Base-by-base conservation (phyloP, 1,140 invertebrate genomes). In the Aporrectodea caliginosa region DNA sequence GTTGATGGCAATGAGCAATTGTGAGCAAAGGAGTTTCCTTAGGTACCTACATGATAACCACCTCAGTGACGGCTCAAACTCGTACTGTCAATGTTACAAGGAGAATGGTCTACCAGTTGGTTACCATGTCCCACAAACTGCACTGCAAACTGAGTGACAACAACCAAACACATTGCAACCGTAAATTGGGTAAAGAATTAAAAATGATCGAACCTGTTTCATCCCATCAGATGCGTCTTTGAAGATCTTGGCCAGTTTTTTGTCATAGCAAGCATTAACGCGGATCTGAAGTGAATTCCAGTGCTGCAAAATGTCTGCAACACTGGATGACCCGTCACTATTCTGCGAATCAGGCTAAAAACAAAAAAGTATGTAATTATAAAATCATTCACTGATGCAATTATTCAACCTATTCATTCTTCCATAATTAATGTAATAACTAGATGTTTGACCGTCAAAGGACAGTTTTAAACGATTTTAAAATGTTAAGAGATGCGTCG, bases 261-360 rank as follows among this genome's bases (percentile, higher is more conserved):
- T 34, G 31, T 79, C 79, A 2, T 76, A 58, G 33, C 71, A 73
- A 35, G 58, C 73, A 71, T 79, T 79, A 16, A 79, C 58, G 14
- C 68, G 2, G n/a, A 58, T 78, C 35, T 79, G 79, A 34, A 82
- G 68, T 35, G 68, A 27, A 35, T 35, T n/a, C 75, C 75, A 76
- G 2, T 1, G 30, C 29, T 34, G n/a, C 31, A 32, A 34, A 2
- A 31, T 32, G 6, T 30, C 6, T 22, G 29, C 73, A 32, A n/a
- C 33, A 32, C 30, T n/a, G 1, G 73, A n/a, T 31, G 2, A 32
- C 73, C 35, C 1, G 30, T 32, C 2, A 32, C 33, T 27, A 74
- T 74, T 74, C 2, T 32, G 35, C 12, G 16, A 6, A 68, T 68
- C n/a, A 16, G n/a, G 14, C n/a, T 68, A n/a, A 16, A n/a, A 68